phyloP scores from a whole-genome alignment of 2,113 vertebrate genomes.

The Natator depressus region DNA sequence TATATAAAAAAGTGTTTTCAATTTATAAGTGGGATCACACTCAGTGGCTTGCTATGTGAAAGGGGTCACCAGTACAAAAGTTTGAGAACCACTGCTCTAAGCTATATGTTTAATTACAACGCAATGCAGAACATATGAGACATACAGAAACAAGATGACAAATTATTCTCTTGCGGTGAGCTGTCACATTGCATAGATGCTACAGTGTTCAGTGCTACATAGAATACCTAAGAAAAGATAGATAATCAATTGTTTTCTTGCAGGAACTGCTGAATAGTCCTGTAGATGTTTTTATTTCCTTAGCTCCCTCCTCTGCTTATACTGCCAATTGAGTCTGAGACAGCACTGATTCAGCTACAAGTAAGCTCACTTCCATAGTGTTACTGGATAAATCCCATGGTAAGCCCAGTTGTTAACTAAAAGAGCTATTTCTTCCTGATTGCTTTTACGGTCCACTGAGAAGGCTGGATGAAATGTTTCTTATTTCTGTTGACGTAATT shows the following conservation, averaged over 20 bases:
- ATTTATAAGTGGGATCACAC: too few species aligned
- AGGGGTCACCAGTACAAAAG: too few species aligned
- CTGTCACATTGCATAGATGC: not conserved
- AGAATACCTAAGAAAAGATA: not conserved
- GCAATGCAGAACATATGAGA: not conserved
- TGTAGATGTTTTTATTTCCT: not conserved
- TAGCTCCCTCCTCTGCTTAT: not conserved
- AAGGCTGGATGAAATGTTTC: not conserved
- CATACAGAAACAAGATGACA: not conserved
- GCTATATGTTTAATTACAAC: not conserved
- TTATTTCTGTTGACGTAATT: not conserved
- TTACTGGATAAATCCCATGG: not conserved
- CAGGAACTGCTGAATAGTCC: not conserved
- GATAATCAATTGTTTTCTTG: not conserved
- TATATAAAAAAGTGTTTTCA: too few species aligned
- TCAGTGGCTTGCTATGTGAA: too few species aligned
- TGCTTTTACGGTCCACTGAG: not conserved
- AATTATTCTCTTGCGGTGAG: not conserved
- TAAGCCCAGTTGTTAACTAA: not conserved
- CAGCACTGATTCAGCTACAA: not conserved
- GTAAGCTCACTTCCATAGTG: not conserved
- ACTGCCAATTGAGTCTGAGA: not conserved
- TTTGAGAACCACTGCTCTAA: too few species aligned
- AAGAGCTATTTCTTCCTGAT: not conserved
- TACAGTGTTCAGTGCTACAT: not conserved